phyloP scores from a whole-genome alignment of 1,140 invertebrate genomes.

The Cydia strobilella region DNA sequence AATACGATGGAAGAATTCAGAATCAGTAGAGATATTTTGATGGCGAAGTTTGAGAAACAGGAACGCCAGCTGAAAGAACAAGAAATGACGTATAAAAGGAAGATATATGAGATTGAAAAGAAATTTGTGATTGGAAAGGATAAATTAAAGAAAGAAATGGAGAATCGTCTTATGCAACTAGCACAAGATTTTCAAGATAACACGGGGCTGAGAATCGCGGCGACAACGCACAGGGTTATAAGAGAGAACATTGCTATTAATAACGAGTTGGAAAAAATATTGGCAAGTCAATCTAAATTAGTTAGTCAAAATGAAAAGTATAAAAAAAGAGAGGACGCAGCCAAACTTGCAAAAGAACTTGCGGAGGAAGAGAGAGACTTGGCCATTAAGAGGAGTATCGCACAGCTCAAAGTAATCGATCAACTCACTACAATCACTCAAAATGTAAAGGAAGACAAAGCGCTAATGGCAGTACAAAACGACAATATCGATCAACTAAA shows the following conservation, averaged over 20 bases:
- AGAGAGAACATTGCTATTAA: constrained; percentile 90
- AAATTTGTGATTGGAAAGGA: constrained; percentile 91
- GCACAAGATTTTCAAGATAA: constrained; percentile 92
- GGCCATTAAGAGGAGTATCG: constrained; percentile 76
- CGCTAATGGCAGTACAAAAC: constrained; percentile 64
- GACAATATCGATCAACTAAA: constrained; percentile 71
- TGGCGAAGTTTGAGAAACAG: constrained; percentile 90
- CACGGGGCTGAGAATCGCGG: constrained; percentile 91
- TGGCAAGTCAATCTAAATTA: constrained; percentile 82
- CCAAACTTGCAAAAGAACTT: constrained; percentile 62
- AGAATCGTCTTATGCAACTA: constrained; percentile 87
- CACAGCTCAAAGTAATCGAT: constrained; percentile 81
- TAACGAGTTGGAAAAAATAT: constrained; percentile 86
- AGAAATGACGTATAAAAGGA: constrained; percentile 87
- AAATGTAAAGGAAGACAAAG: constrained; percentile 68
- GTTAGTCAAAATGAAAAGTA: constrained; percentile 77
- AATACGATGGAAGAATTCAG: constrained; percentile 94
- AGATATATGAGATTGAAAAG: constrained; percentile 90
- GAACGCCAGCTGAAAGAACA: constrained; percentile 88
- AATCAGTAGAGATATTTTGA: constrained; percentile 88
- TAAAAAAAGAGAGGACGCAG: constrained; percentile 74
- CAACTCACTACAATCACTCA: constrained; percentile 78
- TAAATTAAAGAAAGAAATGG: constrained; percentile 93
- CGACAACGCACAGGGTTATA: constrained; percentile 91
- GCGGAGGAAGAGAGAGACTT: constrained; percentile 77